Base-by-base conservation (phyloP, 2,113 vertebrate species). In the Coptodon rendalli region DNA sequence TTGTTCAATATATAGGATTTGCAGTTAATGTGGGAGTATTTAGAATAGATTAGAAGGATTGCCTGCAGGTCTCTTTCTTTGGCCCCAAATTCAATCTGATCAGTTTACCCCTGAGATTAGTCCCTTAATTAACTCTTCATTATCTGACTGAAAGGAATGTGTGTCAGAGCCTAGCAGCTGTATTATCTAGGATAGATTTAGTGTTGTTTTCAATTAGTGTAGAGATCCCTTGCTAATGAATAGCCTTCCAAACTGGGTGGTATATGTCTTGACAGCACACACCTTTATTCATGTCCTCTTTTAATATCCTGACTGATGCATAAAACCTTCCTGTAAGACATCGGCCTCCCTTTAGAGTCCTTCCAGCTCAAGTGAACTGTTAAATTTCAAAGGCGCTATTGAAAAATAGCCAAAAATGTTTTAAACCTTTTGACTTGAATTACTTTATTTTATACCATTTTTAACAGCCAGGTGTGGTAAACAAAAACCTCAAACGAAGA, bases 1-100 rank as follows among this genome's bases (percentile, higher is more conserved):
- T 78, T 50, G 45, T 78, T 78, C 11, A 78, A 52, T 78, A 50
- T 52, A 31, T 31, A 78, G 27, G 45, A 50, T 78, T 50, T 78
- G 10, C 24, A 31, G 71, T 76, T 76, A 76, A 50, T 50, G 16
- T 50, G 71, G 16, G 4, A 50, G 71, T 52, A 78, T 17, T 78
- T 78, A 78, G 10, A 52, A 13, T 52, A 78, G 27, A 78, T 78
- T 78, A 48, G 45, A 50, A 12, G 45, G 27, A n/a, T 78, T 78
- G 45, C 24, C 17, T 50, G 45, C 45, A 50, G 16, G 45, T 31
- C 2, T 54, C 9, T 50, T 48, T 50, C 17, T 78, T 50, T 78
- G 45, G 16, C 45, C 45, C 16, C 73, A 31, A 78, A 78, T 78
- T 52, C 43, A 78, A 13, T 50, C 27, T 78, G 45, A 31, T 34